A percentile compares a stretch with the other conserved stretches of the same genome.
Conservation (phyloP, 2,113 vertebrate genomes). For the Notechis scutatus region DNA sequence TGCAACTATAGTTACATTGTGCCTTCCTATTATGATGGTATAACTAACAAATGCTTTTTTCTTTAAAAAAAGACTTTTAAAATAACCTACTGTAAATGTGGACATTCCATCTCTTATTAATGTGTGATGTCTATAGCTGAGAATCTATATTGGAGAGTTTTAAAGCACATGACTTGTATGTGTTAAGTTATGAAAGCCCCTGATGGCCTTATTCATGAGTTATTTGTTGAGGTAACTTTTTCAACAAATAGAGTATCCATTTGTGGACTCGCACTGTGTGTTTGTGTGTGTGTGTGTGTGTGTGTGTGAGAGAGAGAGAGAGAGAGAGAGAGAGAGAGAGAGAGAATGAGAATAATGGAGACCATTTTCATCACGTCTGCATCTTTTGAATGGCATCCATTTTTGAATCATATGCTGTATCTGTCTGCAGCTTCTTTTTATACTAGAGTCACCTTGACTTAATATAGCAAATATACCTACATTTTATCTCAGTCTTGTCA, state of each 20-base stretch:
- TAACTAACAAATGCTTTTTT: background rate
- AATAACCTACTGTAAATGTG: slow-evolving; percentile 3
- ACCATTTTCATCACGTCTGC: background rate
- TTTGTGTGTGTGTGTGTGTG: background rate
- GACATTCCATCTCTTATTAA: background rate
- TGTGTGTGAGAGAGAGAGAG: too few species aligned
- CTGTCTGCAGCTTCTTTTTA: slow-evolving; percentile 7
- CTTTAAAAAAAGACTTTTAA: background rate
- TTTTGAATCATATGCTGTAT: background rate
- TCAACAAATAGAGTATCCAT: slow-evolving; percentile 34
- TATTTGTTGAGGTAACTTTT: slow-evolving; percentile 7
- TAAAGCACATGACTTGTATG: background rate
- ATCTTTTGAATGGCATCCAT: background rate
- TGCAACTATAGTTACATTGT: background rate
- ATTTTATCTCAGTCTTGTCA: background rate
- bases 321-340: too few species aligned
- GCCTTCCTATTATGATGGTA: background rate
- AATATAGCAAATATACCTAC: background rate
- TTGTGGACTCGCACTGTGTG: slow-evolving; percentile 29
- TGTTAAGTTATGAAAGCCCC: background rate
- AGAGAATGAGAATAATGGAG: background rate
- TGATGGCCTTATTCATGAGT: background rate
- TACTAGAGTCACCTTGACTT: background rate
- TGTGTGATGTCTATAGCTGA: background rate
- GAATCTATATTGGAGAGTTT: background rate